phyloP scores from a whole-genome alignment of 2,888 invertebrate species.

The Synanthedon myopaeformis region DNA sequence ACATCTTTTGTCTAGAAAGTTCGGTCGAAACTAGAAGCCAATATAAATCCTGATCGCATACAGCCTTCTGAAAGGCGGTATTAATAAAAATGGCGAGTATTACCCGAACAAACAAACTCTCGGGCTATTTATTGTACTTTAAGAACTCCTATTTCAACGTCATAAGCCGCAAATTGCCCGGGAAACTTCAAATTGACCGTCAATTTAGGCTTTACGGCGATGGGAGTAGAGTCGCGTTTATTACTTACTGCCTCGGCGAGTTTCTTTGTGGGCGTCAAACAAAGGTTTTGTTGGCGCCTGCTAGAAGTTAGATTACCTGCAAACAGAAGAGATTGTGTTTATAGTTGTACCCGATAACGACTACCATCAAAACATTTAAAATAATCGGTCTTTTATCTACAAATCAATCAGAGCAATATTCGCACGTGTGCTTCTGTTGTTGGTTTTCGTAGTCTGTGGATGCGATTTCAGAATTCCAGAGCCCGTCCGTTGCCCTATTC shows the following conservation, averaged over 20 bases:
- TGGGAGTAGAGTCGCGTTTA: not conserved
- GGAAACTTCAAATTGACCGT: not conserved
- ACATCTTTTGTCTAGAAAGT: too few relatives aligned
- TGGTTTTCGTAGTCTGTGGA: too few relatives aligned
- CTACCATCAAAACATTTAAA: too few relatives aligned
- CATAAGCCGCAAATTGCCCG: not conserved
- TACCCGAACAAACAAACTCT: not conserved
- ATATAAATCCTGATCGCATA: not conserved
- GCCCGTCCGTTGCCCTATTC: too few relatives aligned
- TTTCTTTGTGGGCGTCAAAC: not conserved
- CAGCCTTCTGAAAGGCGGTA: not conserved
- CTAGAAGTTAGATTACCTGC: conserved; percentile 5
- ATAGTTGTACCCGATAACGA: not conserved
- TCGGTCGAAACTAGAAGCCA: too few relatives aligned
- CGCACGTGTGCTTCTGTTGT: too few relatives aligned
- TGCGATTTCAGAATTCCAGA: too few relatives aligned
- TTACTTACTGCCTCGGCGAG: too few relatives aligned
- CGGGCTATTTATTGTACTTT: not conserved
- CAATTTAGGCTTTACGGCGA: not conserved
- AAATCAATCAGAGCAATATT: too few relatives aligned
- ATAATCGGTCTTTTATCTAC: too few relatives aligned
- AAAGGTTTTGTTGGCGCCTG: conserved; percentile 1
- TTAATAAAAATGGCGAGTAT: not conserved
- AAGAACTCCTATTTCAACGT: not conserved
- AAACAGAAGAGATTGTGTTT: conserved; percentile 1